Conservation (phyloP, 2,888 invertebrate genomes). For the Rotaria sp. region DNA sequence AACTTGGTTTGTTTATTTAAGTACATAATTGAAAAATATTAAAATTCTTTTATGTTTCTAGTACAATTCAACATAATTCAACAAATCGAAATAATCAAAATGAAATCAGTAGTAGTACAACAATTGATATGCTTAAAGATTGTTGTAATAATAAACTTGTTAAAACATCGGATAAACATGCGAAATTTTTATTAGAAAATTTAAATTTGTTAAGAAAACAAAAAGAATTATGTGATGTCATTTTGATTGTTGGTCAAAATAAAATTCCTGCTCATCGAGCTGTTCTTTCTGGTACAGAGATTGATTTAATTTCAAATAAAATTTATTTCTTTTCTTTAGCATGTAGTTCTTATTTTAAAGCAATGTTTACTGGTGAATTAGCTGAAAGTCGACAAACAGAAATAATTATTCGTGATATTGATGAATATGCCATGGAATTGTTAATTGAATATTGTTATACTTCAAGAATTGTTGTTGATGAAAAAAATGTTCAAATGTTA, state of each 20-base stretch:
- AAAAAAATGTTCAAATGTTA: neutral
- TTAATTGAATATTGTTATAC: constrained; percentile 86
- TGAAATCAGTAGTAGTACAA: neutral
- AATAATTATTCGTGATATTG: constrained; percentile 91
- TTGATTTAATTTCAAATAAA: no score
- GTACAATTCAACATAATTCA: neutral
- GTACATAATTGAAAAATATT: neutral
- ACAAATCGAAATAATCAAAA: neutral
- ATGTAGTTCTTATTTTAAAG: constrained; percentile 71
- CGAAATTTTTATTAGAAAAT: constrained; percentile 31
- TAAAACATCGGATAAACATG: constrained; percentile 36
- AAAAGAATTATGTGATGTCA: constrained; percentile 85
- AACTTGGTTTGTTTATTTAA: neutral
- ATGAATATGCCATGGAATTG: constrained; percentile 88
- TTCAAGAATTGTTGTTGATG: constrained; percentile 77
- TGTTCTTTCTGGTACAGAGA: constrained; percentile 66
- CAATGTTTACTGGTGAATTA: constrained; percentile 90
- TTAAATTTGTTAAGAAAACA: constrained; percentile 33
- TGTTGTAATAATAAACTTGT: constrained; percentile 37
- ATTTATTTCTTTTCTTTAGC: neutral
- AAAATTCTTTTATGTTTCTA: neutral
- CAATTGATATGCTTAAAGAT: constrained; percentile 37
- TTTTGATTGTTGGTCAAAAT: constrained; percentile 82
- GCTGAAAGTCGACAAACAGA: constrained; percentile 95
- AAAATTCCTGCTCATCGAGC: constrained; percentile 84